Percentiles rank a stretch among this genome's conserved stretches.
Evolutionary conservation across 2,113 vertebrate species (phyloP).

Genomic region (Anas platyrhynchos): DNA sequence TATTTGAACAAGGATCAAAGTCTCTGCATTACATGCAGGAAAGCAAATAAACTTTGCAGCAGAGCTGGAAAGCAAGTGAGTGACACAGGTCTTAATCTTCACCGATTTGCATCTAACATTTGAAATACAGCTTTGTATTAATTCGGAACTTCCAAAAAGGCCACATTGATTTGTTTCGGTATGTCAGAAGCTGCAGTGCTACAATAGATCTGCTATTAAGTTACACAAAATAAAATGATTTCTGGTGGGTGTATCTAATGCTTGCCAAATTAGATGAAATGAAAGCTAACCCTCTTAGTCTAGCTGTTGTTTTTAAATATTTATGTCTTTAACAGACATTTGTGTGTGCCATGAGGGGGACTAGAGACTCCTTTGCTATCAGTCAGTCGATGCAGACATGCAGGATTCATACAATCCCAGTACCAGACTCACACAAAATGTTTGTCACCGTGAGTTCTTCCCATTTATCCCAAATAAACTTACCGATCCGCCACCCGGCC

Average conservation of each 20-base stretch:
- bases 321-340: conserved; percentile 84
- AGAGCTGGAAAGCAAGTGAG: conserved; percentile 64
- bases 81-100: conserved; percentile 7
- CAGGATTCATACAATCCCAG: conserved; percentile 69
- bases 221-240: conserved; percentile 79
- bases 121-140: conserved; percentile 24
- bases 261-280: conserved; percentile 79
- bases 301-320: conserved; percentile 86
- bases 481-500: not conserved
- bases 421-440: not conserved
- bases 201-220: conserved; percentile 78
- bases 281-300: conserved; percentile 81
- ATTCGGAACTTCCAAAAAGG: conserved; percentile 23
- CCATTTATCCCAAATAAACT: not conserved
- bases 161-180: conserved; percentile 43
- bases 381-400: conserved; percentile 73
- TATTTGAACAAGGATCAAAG: conserved; percentile 61
- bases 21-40: not conserved
- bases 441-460: not conserved
- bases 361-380: conserved; percentile 81
- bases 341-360: conserved; percentile 70
- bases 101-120: conserved; percentile 13
- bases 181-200: conserved; percentile 69
- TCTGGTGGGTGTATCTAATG: conserved; percentile 76
- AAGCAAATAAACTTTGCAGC: conserved; percentile 62